Percentiles rank a stretch among this genome's conserved stretches.
phyloP scores from a whole-genome alignment of 1,140 invertebrate species.

The Carposina sasakii region DNA sequence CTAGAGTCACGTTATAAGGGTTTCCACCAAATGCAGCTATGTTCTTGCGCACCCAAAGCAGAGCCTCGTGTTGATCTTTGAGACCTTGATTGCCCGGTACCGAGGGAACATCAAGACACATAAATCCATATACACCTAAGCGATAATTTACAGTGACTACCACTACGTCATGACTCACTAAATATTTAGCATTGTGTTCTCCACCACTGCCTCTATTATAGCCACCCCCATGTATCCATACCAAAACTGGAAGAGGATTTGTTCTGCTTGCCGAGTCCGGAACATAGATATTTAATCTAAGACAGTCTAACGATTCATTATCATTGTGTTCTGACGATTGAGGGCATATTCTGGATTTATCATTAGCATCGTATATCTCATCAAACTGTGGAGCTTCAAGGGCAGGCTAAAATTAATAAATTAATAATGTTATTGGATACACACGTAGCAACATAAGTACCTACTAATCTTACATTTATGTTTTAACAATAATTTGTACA shows the following conservation, averaged over 20 bases:
- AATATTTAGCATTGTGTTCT: slow-evolving; percentile 38
- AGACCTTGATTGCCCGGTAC: slow-evolving; percentile 81
- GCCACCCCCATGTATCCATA: slow-evolving; percentile 56
- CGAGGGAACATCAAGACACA: slow-evolving; percentile 50
- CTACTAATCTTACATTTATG: no score
- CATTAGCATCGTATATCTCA: slow-evolving; percentile 46
- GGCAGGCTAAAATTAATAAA: slow-evolving; percentile 40
- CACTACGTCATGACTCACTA: slow-evolving; percentile 49
- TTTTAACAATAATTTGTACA: no score
- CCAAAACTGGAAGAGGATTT: slow-evolving; percentile 52
- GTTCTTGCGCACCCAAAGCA: slow-evolving; percentile 77
- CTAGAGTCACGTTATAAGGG: slow-evolving; percentile 67
- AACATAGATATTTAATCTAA: slow-evolving; percentile 51
- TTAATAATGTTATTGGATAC: slow-evolving; percentile 1
- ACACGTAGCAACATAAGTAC: no score
- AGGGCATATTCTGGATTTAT: slow-evolving; percentile 46
- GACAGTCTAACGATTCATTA: slow-evolving; percentile 44
- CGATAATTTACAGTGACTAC: slow-evolving; percentile 60
- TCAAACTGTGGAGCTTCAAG: slow-evolving; percentile 32
- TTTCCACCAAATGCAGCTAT: slow-evolving; percentile 81
- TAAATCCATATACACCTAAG: slow-evolving; percentile 57
- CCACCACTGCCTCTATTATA: slow-evolving; percentile 41
- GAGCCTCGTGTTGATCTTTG: slow-evolving; percentile 77
- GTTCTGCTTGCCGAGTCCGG: slow-evolving; percentile 43
- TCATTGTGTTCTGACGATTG: slow-evolving; percentile 30